Base-by-base conservation (phyloP, 64 coral and sea anemone species). In the Montipora efflorescens region DNA sequence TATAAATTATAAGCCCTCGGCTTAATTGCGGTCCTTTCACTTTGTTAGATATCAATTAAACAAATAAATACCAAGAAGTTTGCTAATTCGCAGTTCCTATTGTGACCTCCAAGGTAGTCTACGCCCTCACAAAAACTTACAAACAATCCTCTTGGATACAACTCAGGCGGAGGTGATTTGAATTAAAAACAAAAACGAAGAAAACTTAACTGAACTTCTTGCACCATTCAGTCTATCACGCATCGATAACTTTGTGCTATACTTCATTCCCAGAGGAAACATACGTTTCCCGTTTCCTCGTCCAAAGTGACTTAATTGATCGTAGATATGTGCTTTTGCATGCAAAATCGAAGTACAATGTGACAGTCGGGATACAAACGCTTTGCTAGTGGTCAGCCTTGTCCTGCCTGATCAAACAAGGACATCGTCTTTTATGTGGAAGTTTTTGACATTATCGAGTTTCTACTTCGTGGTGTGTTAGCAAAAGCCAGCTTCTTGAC, bases 11-110 rank as follows among this genome's bases (percentile, higher is more conserved):
- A 86, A 16, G 45, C 82, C 71, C 8, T 72, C 47, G 82, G 82
- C 82, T 51, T 50, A 48, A 86, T 9, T 21, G 82, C 82, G 82
- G 64, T 10, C 68, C 44, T 64, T 72, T 86, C 82, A 71, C 62
- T 70, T 22, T 8, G 36, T 50, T 67, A 72, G 80, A n/a, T 71
- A 67, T 67, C 66, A 86, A 86, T 86, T 86, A 84, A 84, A 59
- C 44, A 61, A 84, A 84, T 84, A 67, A 86, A 86, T 45, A 19
- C 11, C 46, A 67, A 61, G 61, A 48, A 4, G 19, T 84, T 86
- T 18, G 46, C 47, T 71, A 86, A 86, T 86, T 15, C 12, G 13
- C 14, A 48, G 19, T 10, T 82, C 46, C 46, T 48, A 13, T 50
- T 68, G 7, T 48, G 28, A 20, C 81, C 81, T 67, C 59, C 81